Base-by-base conservation (phyloP, 2,888 invertebrate species). In the Scaptodrosophila latifasciaeformis region DNA sequence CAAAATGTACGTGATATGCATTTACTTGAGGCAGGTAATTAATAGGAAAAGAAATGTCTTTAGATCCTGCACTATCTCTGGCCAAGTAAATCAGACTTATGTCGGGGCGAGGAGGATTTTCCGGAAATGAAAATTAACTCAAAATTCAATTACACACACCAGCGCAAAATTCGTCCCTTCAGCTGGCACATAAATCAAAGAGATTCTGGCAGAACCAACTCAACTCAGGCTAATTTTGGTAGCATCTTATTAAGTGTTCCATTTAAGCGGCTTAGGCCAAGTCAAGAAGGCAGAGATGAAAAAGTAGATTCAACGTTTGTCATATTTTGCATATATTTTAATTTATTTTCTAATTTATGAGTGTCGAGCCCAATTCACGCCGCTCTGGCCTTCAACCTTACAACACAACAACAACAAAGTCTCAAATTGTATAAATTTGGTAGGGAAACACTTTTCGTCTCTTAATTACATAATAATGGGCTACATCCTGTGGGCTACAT, bases 41-140 rank as follows among this genome's bases (percentile, higher is more conserved):
- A 74, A 78, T 75, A 70, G 59, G n/a, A n/a, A n/a, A n/a, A n/a
- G n/a, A n/a, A n/a, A n/a, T n/a, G n/a, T n/a, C n/a, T n/a, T n/a
- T n/a, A n/a, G n/a, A n/a, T n/a, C n/a, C n/a, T n/a, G n/a, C n/a
- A n/a, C n/a, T n/a, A n/a, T n/a, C n/a, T n/a, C n/a, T n/a, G n/a
- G n/a, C n/a, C n/a, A n/a, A n/a, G 69, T 79, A 76, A 76, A 76
- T 76, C 79, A 79, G 79, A 63, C 65, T 76, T 76, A 76, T 70
- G 60, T 58, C 62, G n/a, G n/a, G 34, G 58, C 54, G 55, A 56
- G 13, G 44, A 19, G n/a, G n/a, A n/a, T n/a, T n/a, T 12, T 27
- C 21, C n/a, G 21, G 64, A 70, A 66, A 66, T 62, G 69, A 74
- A 79, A 79, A 76, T 76, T 71, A 76, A 72, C 67, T 79, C 49